These are phyloP conservation scores for Pelodytes ibericus DNA, from an alignment of 2,797 vertebrate species.

Conservation along the genomic window DNA sequence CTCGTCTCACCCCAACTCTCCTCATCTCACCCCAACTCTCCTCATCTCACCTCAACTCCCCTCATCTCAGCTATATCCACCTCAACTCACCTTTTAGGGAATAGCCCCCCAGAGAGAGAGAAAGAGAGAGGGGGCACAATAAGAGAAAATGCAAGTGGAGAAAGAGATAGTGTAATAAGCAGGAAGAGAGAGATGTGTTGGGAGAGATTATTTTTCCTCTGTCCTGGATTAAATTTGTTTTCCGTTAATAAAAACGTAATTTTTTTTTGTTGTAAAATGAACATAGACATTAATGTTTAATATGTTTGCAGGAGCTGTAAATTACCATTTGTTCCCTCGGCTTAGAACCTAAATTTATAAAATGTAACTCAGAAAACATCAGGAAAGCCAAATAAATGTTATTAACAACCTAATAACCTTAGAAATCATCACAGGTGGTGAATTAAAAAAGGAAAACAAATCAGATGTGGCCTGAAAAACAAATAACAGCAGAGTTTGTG, in stretches of 20 bases:
- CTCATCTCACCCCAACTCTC: too few species aligned
- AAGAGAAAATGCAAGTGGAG: too few species aligned
- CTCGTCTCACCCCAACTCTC: too few species aligned
- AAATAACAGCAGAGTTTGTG: not conserved
- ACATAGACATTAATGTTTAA: constrained; percentile 5
- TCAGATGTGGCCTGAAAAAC: too few species aligned
- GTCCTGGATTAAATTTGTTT: constrained; percentile 31
- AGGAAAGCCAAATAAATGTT: not conserved
- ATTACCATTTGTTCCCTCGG: not conserved
- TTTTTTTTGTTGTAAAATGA: constrained; percentile 7
- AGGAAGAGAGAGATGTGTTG: too few species aligned
- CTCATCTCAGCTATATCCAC: too few species aligned
- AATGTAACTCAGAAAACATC: not conserved
- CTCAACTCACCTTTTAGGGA: too few species aligned
- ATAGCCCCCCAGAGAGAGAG: too few species aligned
- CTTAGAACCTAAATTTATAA: too few species aligned
- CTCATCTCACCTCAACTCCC: too few species aligned
- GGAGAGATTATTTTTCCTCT: not conserved
- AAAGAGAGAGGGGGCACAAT: too few species aligned
- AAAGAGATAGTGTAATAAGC: too few species aligned
- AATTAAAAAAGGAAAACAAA: not conserved
- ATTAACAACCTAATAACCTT: not conserved
- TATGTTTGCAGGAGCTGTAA: not conserved
- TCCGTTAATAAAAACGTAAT: constrained; percentile 26
- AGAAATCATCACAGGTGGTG: not conserved